phyloP scores from a whole-genome alignment of 2,888 invertebrate genomes.

The Auanema sp. region DNA sequence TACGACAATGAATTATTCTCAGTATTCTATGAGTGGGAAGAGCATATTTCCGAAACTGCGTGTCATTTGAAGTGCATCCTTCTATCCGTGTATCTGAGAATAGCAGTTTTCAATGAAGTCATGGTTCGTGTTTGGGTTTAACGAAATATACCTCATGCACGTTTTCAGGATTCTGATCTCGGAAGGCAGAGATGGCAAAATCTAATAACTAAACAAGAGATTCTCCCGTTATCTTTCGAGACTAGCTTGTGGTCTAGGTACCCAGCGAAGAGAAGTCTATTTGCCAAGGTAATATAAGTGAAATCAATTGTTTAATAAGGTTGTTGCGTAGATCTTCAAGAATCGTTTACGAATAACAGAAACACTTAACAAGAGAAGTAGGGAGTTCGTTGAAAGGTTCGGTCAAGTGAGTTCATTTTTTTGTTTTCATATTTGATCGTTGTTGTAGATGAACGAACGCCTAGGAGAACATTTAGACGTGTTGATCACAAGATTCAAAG shows the following conservation, averaged over 20 bases:
- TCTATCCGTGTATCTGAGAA: not conserved
- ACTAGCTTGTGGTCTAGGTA: conserved; percentile 13
- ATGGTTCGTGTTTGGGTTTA: not conserved
- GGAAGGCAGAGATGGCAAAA: conserved; percentile 7
- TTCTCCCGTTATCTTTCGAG: conserved; percentile 8
- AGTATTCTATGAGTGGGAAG: not conserved
- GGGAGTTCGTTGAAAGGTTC: no score
- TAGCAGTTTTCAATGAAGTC: not conserved
- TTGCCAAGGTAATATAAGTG: conserved; percentile 7
- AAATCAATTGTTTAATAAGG: no score
- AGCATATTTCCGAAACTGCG: not conserved
- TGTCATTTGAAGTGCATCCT: not conserved
- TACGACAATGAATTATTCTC: conserved; percentile 6
- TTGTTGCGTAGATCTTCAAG: no score
- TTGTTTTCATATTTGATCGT: no score
- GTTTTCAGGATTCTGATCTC: conserved; percentile 10
- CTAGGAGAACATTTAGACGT: no score
- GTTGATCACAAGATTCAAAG: no score
- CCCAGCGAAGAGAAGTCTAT: conserved; percentile 10
- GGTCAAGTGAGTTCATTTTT: no score
- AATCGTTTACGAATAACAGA: no score
- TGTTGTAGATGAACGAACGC: no score
- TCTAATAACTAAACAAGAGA: not conserved
- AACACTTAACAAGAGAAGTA: no score
- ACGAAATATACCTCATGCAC: no score